phyloP scores from a whole-genome alignment of 1,140 invertebrate species.

The Teleogryllus occipitalis region DNA sequence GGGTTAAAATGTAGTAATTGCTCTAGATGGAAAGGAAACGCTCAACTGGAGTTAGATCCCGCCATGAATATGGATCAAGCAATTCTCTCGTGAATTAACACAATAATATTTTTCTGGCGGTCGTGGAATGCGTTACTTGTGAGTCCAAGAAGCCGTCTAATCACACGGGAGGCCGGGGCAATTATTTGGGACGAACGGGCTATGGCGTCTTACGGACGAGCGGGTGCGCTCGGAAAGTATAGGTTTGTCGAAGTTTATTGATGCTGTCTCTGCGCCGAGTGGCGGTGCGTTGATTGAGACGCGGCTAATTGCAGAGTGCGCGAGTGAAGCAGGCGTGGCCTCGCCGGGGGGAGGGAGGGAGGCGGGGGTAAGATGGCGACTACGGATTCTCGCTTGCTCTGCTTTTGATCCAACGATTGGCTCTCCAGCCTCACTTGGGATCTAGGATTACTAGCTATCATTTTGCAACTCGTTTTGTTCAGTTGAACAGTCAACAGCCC shows the following conservation, averaged over 20 bases:
- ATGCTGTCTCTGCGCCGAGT: not conserved
- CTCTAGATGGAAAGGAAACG: not conserved
- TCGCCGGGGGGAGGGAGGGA: not conserved
- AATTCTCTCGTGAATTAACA: not conserved
- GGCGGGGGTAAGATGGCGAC: not conserved
- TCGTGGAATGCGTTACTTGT: not conserved
- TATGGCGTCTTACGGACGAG: not conserved
- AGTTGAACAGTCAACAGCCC: too few relatives aligned
- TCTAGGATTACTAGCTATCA: too few relatives aligned
- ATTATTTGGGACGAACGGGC: not conserved
- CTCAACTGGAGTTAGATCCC: not conserved
- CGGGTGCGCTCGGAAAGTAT: not conserved
- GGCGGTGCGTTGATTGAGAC: not conserved
- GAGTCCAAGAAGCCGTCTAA: not conserved
- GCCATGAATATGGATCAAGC: not conserved
- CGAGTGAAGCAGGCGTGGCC: not conserved
- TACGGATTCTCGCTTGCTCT: not conserved
- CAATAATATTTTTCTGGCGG: not conserved
- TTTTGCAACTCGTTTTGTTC: too few relatives aligned
- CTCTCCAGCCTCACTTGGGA: too few relatives aligned
- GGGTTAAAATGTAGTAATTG: not conserved
- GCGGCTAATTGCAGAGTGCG: not conserved
- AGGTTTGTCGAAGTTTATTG: conserved; percentile 4
- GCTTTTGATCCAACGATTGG: too few relatives aligned
- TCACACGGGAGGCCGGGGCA: not conserved